Evolutionary conservation across 2,797 vertebrate genomes (phyloP).

Genomic region (Cyprinella venusta): DNA sequence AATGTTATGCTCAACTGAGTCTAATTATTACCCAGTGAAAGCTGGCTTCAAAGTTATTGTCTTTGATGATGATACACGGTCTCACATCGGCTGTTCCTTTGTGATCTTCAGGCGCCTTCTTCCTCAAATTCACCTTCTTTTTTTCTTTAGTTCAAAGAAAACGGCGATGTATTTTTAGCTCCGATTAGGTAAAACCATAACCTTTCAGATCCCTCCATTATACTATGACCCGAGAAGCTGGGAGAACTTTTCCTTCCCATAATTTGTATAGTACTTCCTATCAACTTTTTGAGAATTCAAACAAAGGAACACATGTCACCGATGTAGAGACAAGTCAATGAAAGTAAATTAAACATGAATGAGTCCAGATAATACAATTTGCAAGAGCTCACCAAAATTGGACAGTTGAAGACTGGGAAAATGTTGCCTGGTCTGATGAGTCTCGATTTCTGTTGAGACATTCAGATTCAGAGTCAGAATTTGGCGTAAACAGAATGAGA

Average conservation of each 20-base stretch:
- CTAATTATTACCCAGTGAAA: slow-evolving; percentile 74
- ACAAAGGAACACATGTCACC: no score
- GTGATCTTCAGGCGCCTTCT: slow-evolving; percentile 49
- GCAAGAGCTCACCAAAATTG: no score
- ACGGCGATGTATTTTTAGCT: slow-evolving; percentile 44
- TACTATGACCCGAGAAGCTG: slow-evolving; percentile 20
- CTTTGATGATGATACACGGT: slow-evolving; percentile 61
- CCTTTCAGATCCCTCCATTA: slow-evolving; percentile 31
- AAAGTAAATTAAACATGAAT: no score
- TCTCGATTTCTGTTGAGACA: no score
- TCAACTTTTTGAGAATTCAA: not conserved
- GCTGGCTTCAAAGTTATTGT: slow-evolving; percentile 71
- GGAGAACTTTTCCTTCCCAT: not conserved
- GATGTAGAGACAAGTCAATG: no score
- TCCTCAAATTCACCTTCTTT: slow-evolving; percentile 41
- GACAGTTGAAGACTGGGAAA: no score
- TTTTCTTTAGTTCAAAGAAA: slow-evolving; percentile 48
- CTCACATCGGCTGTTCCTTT: slow-evolving; percentile 54
- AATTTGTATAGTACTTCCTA: not conserved
- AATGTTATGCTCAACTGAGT: slow-evolving; percentile 74
- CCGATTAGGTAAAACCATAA: slow-evolving; percentile 37
- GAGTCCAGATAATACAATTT: no score
- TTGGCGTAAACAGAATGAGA: no score
- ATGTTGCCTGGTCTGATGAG: no score
- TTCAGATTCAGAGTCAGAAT: no score